Percentiles rank a stretch among this genome's conserved stretches.
These are phyloP conservation scores for Zonitis immaculata DNA, from an alignment of 2,888 invertebrate genomes.

Conservation along the genomic window DNA sequence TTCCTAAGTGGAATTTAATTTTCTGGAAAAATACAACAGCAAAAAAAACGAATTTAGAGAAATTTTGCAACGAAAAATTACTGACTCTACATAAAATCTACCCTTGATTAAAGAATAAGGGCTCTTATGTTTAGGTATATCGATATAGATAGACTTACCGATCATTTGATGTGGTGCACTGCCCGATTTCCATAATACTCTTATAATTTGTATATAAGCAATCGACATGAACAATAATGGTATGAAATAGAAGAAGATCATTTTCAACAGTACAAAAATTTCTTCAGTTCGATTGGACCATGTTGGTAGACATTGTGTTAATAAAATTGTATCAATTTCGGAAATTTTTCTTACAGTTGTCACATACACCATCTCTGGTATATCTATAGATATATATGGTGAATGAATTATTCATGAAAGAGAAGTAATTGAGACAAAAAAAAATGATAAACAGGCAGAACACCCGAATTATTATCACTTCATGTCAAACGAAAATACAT, in stretches of 20 bases:
- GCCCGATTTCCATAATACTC: constrained; percentile 76
- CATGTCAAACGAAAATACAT: too few relatives aligned
- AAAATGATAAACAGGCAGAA: too few relatives aligned
- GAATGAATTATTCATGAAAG: not conserved
- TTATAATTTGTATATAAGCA: constrained; percentile 78
- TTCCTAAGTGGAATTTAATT: too few relatives aligned
- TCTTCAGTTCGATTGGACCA: constrained; percentile 69
- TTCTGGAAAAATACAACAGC: too few relatives aligned
- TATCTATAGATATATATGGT: constrained; percentile 53
- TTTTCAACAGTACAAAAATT: constrained; percentile 64
- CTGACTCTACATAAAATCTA: too few relatives aligned
- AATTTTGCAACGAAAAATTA: too few relatives aligned
- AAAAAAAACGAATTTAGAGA: too few relatives aligned
- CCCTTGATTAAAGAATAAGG: too few relatives aligned
- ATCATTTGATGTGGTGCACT: constrained; percentile 66
- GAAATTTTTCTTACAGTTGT: constrained; percentile 53
- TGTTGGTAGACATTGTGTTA: constrained; percentile 60
- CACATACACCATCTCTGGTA: constrained; percentile 73
- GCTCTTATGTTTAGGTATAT: too few relatives aligned
- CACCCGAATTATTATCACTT: too few relatives aligned
- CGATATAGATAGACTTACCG: too few relatives aligned
- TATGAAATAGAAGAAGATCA: constrained; percentile 70
- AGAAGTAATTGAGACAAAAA: not conserved
- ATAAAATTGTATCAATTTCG: constrained; percentile 52
- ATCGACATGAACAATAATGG: constrained; percentile 79